Base-by-base conservation (phyloP, 2,113 vertebrate species). In the Penelope pileata region DNA sequence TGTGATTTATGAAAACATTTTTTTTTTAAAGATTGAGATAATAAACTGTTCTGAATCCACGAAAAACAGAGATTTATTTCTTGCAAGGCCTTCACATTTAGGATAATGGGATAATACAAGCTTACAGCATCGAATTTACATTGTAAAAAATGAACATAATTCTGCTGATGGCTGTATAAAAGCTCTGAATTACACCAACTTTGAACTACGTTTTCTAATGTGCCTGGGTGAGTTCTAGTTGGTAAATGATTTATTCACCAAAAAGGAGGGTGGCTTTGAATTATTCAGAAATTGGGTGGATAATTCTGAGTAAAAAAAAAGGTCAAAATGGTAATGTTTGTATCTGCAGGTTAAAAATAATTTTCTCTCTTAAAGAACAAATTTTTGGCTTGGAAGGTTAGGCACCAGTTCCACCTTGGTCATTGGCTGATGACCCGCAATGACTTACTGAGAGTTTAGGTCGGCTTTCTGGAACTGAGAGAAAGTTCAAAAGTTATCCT, bases 341-440 rank as follows among this genome's bases (percentile, higher is more conserved):
- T 10, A 72, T 27, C 47, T 76, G 4, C 50, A 38, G 5, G 16
- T n/a, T 45, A 42, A 63, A 63, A 84, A 67, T 5, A 50, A 38
- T 66, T 86, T 40, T 1, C 8, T 68, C 1, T 72, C 4, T 78
- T 67, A 7, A 14, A 79, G 32, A 12, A 30, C 16, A 30, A 17
- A 54, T 54, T 29, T 59, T 45, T 54, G 9, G 3, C 5, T 38
- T 62, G 32, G 7, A 3, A 73, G 16, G 2, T 2, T 43, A 23
- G 6, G 3, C 7, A 51, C 2, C 53, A 82, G 9, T 47, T 93
- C 10, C 5, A 10, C 4, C 9, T 59, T 47, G 27, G 10, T 45
- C 24, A 16, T 18, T 81, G 40, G 5, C 23, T n/a, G 24, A 38
- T 1, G 0, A 77, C 10, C 10, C 74, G 18, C n/a, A 5, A 21